A percentile compares a stretch with the other conserved stretches of the same genome.
phyloP scores from a whole-genome alignment of 2,797 vertebrate genomes.

The Mallotus villosus region DNA sequence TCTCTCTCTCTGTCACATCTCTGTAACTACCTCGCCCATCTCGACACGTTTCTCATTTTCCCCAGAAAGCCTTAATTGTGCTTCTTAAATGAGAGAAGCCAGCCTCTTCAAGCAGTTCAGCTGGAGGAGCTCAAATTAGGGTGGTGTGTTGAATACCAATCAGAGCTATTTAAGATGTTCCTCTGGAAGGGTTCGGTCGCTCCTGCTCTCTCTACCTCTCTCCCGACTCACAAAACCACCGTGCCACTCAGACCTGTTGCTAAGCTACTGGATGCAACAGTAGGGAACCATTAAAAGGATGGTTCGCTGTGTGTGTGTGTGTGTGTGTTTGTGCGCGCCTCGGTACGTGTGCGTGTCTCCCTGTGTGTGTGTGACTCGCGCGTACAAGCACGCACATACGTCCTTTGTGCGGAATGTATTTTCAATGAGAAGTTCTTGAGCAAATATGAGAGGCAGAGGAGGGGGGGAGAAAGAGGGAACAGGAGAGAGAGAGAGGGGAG shows the following conservation, averaged over 20 bases:
- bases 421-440: slow-evolving; percentile 73
- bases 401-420: slow-evolving; percentile 53
- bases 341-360: neutral
- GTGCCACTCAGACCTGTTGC: slow-evolving; percentile 44
- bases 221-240: neutral
- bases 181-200: too few relatives aligned
- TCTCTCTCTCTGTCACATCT: slow-evolving; percentile 1
- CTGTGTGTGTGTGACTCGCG: neutral
- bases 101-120: neutral
- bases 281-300: slow-evolving; percentile 31
- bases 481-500: neutral
- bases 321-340: neutral
- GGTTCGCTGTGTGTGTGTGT: neutral
- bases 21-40: neutral
- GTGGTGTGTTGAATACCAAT: slow-evolving; percentile 7
- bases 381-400: neutral
- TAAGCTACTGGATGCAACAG: slow-evolving; percentile 57
- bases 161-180: neutral
- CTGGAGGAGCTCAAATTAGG: neutral
- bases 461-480: neutral
- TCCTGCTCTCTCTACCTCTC: neutral
- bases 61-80: neutral
- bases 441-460: slow-evolving; percentile 60
- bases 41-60: neutral
- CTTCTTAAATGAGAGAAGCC: slow-evolving; percentile 1